Conservation (phyloP, 2,113 vertebrate genomes). For the Cyphotilapia sp. region DNA sequence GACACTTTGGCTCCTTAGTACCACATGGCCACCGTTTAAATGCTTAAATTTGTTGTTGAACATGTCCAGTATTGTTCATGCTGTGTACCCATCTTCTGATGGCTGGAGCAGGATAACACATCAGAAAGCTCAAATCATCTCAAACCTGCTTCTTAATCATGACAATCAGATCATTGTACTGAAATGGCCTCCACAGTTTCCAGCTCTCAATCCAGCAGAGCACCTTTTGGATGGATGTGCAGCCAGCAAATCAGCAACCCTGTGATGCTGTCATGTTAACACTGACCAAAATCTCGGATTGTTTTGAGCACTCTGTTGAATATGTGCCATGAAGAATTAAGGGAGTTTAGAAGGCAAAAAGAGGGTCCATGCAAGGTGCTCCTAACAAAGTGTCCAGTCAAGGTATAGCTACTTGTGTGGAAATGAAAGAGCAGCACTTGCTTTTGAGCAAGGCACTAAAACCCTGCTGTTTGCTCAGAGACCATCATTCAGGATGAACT, state of each 20-base stretch:
- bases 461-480: neutral
- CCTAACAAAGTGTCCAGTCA: neutral
- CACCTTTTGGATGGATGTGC: neutral
- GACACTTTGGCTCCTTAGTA: rapidly evolving
- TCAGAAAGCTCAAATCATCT: neutral
- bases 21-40: neutral
- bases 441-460: neutral
- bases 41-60: neutral
- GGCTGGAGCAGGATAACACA: neutral
- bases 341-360: neutral
- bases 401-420: neutral
- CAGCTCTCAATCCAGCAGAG: neutral
- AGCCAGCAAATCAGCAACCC: neutral
- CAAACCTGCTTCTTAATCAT: rapidly evolving
- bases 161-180: neutral
- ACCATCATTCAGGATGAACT: neutral
- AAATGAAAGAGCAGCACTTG: neutral
- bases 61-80: neutral
- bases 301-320: neutral
- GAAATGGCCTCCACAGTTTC: neutral
- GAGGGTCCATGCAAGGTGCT: neutral
- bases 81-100: neutral
- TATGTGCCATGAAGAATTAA: neutral
- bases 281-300: neutral
- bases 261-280: neutral